Evolutionary conservation across 2,113 vertebrate genomes (phyloP).

Genomic region (Prochilodus magdalenae): DNA sequence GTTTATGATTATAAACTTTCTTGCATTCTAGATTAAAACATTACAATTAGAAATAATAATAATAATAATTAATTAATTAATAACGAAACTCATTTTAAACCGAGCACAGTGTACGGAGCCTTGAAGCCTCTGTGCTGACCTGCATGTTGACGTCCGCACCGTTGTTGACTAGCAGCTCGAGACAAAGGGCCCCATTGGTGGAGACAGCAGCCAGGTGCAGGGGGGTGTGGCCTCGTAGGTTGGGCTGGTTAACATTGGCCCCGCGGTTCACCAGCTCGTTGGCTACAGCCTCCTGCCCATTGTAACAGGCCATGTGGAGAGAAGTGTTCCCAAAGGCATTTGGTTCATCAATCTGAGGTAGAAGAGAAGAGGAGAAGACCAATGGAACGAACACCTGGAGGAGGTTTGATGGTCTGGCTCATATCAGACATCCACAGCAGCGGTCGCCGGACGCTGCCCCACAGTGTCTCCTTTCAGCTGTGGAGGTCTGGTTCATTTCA

Average conservation of each 20-base stretch:
- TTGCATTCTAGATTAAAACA: no score
- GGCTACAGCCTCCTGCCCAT: constrained; percentile 90
- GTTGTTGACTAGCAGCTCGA: constrained; percentile 94
- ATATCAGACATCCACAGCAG: no score
- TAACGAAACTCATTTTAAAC: not conserved
- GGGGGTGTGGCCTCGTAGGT: constrained; percentile 87
- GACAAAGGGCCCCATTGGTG: constrained; percentile 90
- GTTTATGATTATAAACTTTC: no score
- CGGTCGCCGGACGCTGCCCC: no score
- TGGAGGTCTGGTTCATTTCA: no score
- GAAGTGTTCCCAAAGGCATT: constrained; percentile 92
- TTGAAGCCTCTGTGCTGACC: constrained; percentile 67
- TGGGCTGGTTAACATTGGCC: constrained; percentile 92
- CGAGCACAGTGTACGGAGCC: no score
- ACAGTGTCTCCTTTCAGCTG: no score
- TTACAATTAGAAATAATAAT: no score
- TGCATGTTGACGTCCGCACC: constrained; percentile 92
- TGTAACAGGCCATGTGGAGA: constrained; percentile 95
- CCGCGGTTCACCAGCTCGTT: constrained; percentile 91
- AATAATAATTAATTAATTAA: no score
- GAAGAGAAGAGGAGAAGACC: not conserved
- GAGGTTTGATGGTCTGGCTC: no score
- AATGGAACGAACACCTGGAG: not conserved
- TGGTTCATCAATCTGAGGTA: constrained; percentile 86
- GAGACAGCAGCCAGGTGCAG: constrained; percentile 93